Percentiles rank a stretch among this genome's conserved stretches.
Evolutionary conservation across 2,888 invertebrate species (phyloP).

Genomic region (Eupithecia tripunctaria): DNA sequence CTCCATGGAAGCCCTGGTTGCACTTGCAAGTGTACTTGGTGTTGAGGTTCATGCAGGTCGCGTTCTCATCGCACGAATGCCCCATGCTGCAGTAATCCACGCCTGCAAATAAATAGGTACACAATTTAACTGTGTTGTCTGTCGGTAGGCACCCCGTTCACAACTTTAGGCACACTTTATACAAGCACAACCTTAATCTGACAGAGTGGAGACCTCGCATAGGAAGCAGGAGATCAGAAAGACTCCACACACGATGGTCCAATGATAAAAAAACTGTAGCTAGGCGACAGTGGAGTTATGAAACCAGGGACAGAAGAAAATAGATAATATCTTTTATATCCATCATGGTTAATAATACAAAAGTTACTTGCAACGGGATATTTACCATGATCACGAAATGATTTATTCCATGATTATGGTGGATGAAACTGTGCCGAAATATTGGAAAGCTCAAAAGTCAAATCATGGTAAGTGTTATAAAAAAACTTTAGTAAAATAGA

Average conservation of each 20-base stretch:
- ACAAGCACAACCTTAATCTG: not conserved
- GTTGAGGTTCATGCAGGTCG: conserved; percentile 95
- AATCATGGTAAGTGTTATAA: too few species aligned
- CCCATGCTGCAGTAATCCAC: conserved; percentile 95
- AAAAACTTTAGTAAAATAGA: too few species aligned
- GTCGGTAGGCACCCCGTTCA: not conserved
- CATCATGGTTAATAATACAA: too few species aligned
- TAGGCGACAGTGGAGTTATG: not conserved
- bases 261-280: not conserved
- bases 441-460: too few species aligned
- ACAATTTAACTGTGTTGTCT: not conserved
- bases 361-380: too few species aligned
- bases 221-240: not conserved
- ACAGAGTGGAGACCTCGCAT: not conserved
- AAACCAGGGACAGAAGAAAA: not conserved
- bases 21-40: conserved; percentile 96
- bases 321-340: not conserved
- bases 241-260: not conserved
- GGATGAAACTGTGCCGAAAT: too few species aligned
- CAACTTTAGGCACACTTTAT: not conserved
- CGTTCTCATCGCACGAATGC: conserved; percentile 95
- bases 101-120: conserved; percentile 76
- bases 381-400: too few species aligned
- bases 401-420: too few species aligned
- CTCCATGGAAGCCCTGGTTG: conserved; percentile 94